These are phyloP conservation scores for Dastarcus helophoroides DNA, from an alignment of 2,888 invertebrate genomes.

Conservation along the genomic window DNA sequence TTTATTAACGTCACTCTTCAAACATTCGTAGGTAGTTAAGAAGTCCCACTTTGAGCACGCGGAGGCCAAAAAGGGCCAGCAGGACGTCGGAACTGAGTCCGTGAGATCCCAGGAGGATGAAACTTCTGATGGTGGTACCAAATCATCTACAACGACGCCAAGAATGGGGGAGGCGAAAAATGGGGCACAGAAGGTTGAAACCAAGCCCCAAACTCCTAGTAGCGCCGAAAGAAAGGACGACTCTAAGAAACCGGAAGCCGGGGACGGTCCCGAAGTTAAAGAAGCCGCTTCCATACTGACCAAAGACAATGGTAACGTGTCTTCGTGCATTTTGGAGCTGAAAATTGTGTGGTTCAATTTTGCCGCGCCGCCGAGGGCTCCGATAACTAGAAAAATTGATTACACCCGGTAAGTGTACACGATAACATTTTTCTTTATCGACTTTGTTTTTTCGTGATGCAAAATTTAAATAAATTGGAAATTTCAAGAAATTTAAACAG, in stretches of 20 bases:
- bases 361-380: conserved; percentile 90
- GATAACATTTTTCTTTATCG: too few relatives aligned
- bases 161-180: conserved; percentile 16
- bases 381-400: conserved; percentile 88
- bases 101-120: conserved; percentile 18
- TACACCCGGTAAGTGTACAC: conserved; percentile 72
- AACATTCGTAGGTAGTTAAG: conserved; percentile 44
- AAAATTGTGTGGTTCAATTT: conserved; percentile 95
- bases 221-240: conserved; percentile 10
- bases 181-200: conserved; percentile 2
- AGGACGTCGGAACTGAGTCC: conserved; percentile 14
- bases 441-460: too few relatives aligned
- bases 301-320: conserved; percentile 65
- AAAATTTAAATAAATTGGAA: too few relatives aligned
- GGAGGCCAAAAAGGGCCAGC: conserved; percentile 20
- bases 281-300: too few relatives aligned
- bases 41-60: conserved; percentile 64
- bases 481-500: too few relatives aligned
- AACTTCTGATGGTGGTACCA: conserved; percentile 10
- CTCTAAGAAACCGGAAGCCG: conserved; percentile 10
- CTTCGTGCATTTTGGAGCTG: conserved; percentile 79
- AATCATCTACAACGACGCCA: conserved; percentile 19
- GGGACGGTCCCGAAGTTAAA: conserved; percentile 20
- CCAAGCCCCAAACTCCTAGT: conserved; percentile 11
- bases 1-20: too few relatives aligned